phyloP scores from a whole-genome alignment of 2,797 vertebrate species.

The Cephalopachus bancanus region DNA sequence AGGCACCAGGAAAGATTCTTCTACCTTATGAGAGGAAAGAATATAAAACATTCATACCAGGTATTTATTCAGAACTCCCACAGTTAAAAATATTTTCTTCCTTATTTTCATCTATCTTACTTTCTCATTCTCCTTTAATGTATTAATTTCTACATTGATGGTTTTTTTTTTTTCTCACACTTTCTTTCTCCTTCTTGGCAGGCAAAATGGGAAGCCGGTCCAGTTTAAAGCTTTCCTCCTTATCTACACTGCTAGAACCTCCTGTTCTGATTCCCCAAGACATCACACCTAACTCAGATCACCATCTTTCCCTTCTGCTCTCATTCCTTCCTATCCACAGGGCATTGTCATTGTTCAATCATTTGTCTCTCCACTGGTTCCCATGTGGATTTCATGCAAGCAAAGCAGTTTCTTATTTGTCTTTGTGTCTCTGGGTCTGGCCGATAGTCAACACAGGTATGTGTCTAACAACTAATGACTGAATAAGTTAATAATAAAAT shows the following conservation, averaged over 20 bases:
- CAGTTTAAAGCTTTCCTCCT: neutral
- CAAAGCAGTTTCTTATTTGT: neutral
- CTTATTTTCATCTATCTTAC: neutral
- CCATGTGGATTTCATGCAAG: neutral
- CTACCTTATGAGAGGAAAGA: neutral
- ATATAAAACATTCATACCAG: neutral
- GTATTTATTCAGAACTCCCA: neutral
- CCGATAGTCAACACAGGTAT: neutral
- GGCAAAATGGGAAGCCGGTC: neutral
- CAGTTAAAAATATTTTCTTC: neutral
- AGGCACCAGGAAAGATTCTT: neutral
- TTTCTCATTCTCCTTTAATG: neutral
- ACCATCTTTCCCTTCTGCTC: neutral
- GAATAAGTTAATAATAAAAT: constrained; percentile 7
- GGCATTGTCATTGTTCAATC: neutral
- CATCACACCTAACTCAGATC: fast-evolving
- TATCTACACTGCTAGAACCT: fast-evolving
- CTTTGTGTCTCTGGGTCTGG: neutral
- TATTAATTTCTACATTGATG: neutral
- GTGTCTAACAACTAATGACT: neutral
- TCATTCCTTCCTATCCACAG: neutral
- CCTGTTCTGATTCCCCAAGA: neutral
- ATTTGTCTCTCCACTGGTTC: neutral
- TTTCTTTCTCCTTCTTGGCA: neutral
- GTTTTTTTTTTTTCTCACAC: neutral